Percentiles rank a stretch among this genome's conserved stretches.
Evolutionary conservation across 23 tunicate species (phyloP).

Genomic region (Pegea sp.): DNA sequence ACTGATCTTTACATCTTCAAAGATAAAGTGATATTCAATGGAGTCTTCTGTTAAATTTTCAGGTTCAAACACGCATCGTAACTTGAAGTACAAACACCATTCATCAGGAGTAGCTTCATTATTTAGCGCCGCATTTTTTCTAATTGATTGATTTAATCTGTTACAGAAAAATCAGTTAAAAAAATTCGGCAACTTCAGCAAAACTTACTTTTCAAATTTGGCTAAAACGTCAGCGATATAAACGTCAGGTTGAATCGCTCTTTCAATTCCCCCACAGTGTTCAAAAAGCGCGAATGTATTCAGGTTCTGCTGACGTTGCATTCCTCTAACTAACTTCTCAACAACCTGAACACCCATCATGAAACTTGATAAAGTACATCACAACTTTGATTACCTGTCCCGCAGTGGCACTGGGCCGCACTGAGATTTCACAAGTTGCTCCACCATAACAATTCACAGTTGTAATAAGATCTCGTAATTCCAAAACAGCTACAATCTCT

Average conservation of each 20-base stretch:
- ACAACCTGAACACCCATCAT: conserved; percentile 24
- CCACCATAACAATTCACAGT: conserved; percentile 69
- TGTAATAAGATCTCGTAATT: conserved; percentile 42
- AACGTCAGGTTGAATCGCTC: conserved; percentile 50
- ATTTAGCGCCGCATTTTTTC: neutral
- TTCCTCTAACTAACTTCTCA: conserved; percentile 50
- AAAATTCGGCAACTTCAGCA: neutral
- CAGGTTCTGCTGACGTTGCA: conserved; percentile 51
- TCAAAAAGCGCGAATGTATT: conserved; percentile 82
- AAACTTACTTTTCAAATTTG: conserved; percentile 49
- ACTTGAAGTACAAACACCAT: conserved; percentile 82
- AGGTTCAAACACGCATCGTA: conserved; percentile 73
- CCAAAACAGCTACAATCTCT: conserved; percentile 50
- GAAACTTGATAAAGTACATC: neutral
- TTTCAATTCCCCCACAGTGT: conserved; percentile 28
- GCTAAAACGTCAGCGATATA: conserved; percentile 54
- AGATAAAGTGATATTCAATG: conserved; percentile 75
- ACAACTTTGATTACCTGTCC: conserved; percentile 35
- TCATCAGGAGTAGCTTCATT: conserved; percentile 14
- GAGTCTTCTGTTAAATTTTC: conserved; percentile 34
- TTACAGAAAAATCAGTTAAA: neutral
- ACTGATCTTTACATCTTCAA: conserved; percentile 83
- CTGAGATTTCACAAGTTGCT: conserved; percentile 73
- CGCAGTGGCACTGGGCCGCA: conserved; percentile 51
- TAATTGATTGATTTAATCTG: neutral